Conservation (phyloP, 2,113 vertebrate species). For the Myodes glareolus region DNA sequence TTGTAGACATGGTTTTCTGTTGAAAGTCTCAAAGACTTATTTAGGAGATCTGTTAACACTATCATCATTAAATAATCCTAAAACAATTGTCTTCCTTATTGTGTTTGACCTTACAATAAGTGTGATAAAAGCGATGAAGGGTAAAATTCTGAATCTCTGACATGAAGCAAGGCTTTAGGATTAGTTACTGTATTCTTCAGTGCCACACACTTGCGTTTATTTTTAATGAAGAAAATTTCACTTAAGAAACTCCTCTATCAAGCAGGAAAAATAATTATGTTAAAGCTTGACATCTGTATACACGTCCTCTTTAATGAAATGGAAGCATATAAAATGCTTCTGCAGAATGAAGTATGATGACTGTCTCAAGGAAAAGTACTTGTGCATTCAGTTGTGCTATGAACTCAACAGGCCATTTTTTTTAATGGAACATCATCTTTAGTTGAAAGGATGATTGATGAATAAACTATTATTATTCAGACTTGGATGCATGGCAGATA, state of each 20-base stretch:
- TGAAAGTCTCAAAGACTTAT: neutral
- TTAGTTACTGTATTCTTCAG: constrained; percentile 2
- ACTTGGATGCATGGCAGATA: neutral
- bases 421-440: constrained; percentile 43
- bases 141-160: neutral
- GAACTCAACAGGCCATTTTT: neutral
- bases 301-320: constrained; percentile 29
- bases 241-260: neutral
- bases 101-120: neutral
- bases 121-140: neutral
- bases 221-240: neutral
- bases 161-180: neutral
- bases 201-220: neutral
- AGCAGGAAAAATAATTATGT: constrained; percentile 13
- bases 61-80: neutral
- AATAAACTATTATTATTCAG: constrained; percentile 39
- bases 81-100: neutral
- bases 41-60: neutral
- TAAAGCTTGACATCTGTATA: neutral
- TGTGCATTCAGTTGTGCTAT: constrained; percentile 7
- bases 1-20: neutral
- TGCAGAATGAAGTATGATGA: neutral
- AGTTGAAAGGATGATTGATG: constrained; percentile 48
- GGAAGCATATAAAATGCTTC: neutral
- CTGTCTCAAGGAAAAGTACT: neutral